Evolutionary conservation across 2,797 vertebrate genomes (phyloP), one percentile per base, ranked within the genome.

Genomic region (Anomalospiza imberbis): DNA sequence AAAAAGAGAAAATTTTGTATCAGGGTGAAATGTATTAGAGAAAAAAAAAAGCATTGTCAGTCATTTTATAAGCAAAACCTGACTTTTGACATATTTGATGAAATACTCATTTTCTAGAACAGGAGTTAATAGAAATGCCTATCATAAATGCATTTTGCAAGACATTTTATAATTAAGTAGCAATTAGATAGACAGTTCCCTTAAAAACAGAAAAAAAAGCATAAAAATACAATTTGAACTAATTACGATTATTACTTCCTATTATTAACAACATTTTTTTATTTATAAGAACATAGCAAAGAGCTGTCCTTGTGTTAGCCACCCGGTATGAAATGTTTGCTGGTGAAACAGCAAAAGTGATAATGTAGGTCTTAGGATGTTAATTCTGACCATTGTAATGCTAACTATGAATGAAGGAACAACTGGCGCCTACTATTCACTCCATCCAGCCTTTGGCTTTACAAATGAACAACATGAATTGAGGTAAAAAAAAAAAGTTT

Each of bases 321-420:
- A 96, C 93, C 84, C 84, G 24, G 87, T 89, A 96, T 96, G 85
- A 95, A 97, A 96, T 44, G 96, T 96, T 94, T 36, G 55, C 95
- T 60, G 75, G 92, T 85, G 96, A 97, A 97, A 97, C 97, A 97
- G 94, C 95, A 89, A 85, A 92, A 97, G 97, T 97, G 97, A 97
- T 96, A 97, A 97, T 96, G 97, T 97, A 96, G 96, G 95, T 96
- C 92, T 87, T 95, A 93, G 98, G 98, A 98, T 98, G 98, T 98
- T 98, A 98, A 98, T 98, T 98, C 97, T 96, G 87, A 96, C 96
- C 91, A 98, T 98, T 99, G 98, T 98, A 95, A 98, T 98, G 98
- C 97, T 98, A 98, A 98, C 98, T 97, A 98, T 97, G 96, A 98
- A 97, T 80, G 95, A 91, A 97, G 94, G 96, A 95, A 96, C 95